Base-by-base conservation (phyloP, 2,113 vertebrate species). In the Lampris megalopsis region DNA sequence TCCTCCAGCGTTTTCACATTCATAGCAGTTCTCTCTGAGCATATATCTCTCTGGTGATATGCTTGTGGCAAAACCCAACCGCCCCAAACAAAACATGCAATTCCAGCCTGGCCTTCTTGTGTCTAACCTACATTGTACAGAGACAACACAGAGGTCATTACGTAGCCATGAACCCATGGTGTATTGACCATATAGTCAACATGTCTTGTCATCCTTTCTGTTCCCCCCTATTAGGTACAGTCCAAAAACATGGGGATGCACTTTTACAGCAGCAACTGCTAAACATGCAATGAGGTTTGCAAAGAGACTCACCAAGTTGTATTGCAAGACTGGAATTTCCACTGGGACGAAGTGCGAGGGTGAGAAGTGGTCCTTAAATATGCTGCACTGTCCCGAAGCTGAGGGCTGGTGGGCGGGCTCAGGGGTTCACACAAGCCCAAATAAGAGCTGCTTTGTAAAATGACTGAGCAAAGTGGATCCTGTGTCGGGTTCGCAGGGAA, bases 341-440 rank as follows among this genome's bases (percentile, higher is more conserved):
- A 86, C 93, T 88, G 93, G 94, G 94, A 95, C 92, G 84, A 89
- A 90, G 88, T 56, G 70, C 53, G 48, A 89, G 71, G 67, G 81
- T 81, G 63, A 57, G 42, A 86, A 84, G 81, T 79, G 79, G 60
- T 91, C 83, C 92, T 94, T 94, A 95, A 94, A 94, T 95, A 95
- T 79, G 76, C 65, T 77, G 59, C 11, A 2, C 69, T 3, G 2
- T 84, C 71, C 82, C 61, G 40, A 64, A 65, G 64, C 63, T 42
- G 63, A 56, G 80, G 69, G 65, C 59, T 4, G 0, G 90, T 78
- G 86, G 85, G 90, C 67, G 91, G 93, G 81, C 57, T 73, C 83
- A 75, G 81, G 86, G 76, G 85, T 88, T 92, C 89, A 87, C 86
- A 91, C 87, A 94, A 94, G 89, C 77, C 94, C 93, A 94, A 95